Conservation (phyloP, 1,140 invertebrate genomes). For the Eubasilissa regina region DNA sequence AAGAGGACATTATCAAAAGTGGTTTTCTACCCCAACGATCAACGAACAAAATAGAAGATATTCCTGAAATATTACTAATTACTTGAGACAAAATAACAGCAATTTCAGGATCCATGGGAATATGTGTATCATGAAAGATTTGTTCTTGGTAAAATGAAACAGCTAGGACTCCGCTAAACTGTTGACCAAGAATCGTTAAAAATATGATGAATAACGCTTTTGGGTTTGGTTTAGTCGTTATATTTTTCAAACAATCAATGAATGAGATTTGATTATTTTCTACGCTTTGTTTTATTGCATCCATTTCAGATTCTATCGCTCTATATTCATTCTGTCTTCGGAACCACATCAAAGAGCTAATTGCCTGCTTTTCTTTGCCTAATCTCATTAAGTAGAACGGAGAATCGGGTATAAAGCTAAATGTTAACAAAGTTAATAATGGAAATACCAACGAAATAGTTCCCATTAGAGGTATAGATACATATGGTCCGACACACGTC, state of each 20-base stretch:
- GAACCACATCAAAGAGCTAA: constrained; percentile 50
- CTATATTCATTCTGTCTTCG: constrained; percentile 47
- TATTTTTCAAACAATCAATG: constrained; percentile 50
- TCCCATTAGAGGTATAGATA: constrained; percentile 42
- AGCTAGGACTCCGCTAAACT: constrained; percentile 53
- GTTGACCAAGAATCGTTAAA: constrained; percentile 43
- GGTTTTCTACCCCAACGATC: constrained; percentile 64
- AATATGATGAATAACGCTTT: constrained; percentile 55
- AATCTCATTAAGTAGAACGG: constrained; percentile 52
- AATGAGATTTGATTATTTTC: constrained; percentile 49
- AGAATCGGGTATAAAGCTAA: constrained; percentile 56
- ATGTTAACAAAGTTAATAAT: constrained; percentile 32
- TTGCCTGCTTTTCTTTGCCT: constrained; percentile 52
- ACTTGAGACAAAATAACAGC: constrained; percentile 61
- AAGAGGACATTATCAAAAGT: constrained; percentile 63
- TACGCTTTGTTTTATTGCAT: constrained; percentile 49
- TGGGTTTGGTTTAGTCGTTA: constrained; percentile 51
- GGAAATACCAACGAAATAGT: constrained; percentile 51
- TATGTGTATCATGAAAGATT: constrained; percentile 44
- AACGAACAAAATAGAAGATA: constrained; percentile 61
- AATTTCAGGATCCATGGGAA: constrained; percentile 50
- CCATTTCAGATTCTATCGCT: constrained; percentile 46
- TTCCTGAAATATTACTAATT: constrained; percentile 62
- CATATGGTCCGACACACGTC: constrained; percentile 46
- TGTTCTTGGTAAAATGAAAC: constrained; percentile 57